Evolutionary conservation across 2,888 invertebrate genomes (phyloP), one percentile per base, ranked within the genome.

Genomic region (Agonopterix subpropinquella): DNA sequence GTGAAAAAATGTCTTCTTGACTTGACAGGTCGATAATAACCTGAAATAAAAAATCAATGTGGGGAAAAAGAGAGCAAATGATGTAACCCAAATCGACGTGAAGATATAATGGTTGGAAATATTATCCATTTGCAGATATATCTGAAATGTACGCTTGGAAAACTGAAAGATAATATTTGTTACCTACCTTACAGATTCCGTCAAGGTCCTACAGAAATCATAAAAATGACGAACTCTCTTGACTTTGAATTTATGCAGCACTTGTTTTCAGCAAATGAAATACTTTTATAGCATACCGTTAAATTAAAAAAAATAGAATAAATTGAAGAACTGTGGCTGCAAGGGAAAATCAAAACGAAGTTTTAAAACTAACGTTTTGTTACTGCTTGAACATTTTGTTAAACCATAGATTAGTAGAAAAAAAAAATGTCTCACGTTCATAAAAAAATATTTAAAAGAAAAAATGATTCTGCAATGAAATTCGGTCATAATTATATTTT

Each of bases 11-110:
- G 86, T 86, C 86, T 75, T 76, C 85, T 80, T 88, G 87, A 86
- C 86, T 87, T n/a, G 87, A 86, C 86, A 86, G 86, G 79, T 87
- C 84, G 85, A 81, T 84, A 85, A 76, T 87, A 87, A 87, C 87
- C 87, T 88, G 87, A 76, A 88, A 87, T 80, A 73, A 78, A 82
- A 85, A 85, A 84, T 82, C 82, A 84, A 86, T 86, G 82, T 80
- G 73, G 64, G 53, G 55, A 63, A 73, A 69, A 70, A 59, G 58
- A 56, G 51, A 62, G 53, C 61, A 58, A 62, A 59, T 46, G 52
- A 47, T 52, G 50, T 49, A 53, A 60, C 46, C 45, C 36, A 47
- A 53, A 50, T 48, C 11, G 54, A 39, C 9, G 10, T 3, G 39
- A n/a, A n/a, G 10, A 39, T n/a, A 39, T n/a, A 39, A 39, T 55